Base-by-base conservation (phyloP, 2,888 invertebrate genomes). In the Apoda limacodes region DNA sequence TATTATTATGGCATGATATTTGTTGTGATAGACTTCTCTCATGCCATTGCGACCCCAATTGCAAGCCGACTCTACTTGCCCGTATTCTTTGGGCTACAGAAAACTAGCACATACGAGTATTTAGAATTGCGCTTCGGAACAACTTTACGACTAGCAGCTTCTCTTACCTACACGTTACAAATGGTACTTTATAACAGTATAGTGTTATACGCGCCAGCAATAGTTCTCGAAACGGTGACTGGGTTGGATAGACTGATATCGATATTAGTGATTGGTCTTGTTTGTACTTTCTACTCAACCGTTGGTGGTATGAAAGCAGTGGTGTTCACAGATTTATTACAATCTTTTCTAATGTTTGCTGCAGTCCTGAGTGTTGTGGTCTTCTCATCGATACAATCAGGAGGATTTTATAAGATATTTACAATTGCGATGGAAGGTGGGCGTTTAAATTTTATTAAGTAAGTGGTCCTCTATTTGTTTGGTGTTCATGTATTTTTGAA, bases 261-360 rank as follows among this genome's bases (percentile, higher is more conserved):
- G 1, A 90, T 94, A 43, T 60, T 93, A 33, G 82, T 85, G 1
- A 87, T 91, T 31, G 92, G 88, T 2, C 54, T 90, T 25, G 92
- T 88, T 3, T 94, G 93, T 56, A 92, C 93, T 0, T 90, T 94
- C 59, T 94, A 94, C 52, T 92, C 93, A 0, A 88, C 91, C 1
- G 80, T 94, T 40, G 95, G 95, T 10, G 95, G 95, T 19, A 93
- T 95, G 87, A 95, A 95, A 61, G 94, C 95, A 3, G 94, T 95
- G 0, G 68, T 95, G 27, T 86, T 93, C 46, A 94, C 94, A 0
- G 95, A 95, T 55, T 85, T 95, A 2, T 88, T 94, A 45, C 92
- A 92, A 62, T 92, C 93, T 0, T 35, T 89, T 2, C 76, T 95
- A 3, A 95, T 95, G 95, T 93, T 92, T 55, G 86, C 83, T 2